Conservation (phyloP, 2,113 vertebrate genomes). For the Microtus oregoni region DNA sequence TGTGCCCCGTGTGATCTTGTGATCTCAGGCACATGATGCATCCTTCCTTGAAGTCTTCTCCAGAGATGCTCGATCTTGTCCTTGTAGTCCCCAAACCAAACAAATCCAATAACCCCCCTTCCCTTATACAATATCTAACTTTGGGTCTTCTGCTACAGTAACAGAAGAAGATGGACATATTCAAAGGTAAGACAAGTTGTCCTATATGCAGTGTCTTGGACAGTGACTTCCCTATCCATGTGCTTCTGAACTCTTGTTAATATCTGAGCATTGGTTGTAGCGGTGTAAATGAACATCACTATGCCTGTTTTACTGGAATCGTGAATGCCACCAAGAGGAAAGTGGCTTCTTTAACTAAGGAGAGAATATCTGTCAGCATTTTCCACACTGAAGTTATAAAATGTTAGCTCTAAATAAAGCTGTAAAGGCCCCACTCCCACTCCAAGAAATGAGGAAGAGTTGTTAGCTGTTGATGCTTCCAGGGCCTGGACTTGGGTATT, state of each 20-base stretch:
- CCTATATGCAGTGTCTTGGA: background rate
- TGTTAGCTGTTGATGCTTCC: background rate
- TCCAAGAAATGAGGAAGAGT: background rate
- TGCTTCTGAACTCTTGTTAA: background rate
- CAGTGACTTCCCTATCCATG: background rate
- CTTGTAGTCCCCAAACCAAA: background rate
- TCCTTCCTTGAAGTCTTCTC: background rate
- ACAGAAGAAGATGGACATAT: background rate
- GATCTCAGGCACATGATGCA: background rate
- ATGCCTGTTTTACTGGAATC: background rate
- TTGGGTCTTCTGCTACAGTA: background rate
- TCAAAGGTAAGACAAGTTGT: background rate
- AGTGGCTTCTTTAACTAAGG: background rate
- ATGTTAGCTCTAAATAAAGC: conserved; percentile 31
- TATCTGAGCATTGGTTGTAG: background rate
- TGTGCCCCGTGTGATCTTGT: background rate
- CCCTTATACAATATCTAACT: background rate
- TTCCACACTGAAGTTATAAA: background rate
- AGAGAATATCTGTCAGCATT: background rate
- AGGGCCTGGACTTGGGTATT: background rate
- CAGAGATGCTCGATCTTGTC: background rate
- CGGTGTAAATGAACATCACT: no score
- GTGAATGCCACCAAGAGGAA: background rate
- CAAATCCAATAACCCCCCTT: background rate
- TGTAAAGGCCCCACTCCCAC: background rate